Percentiles rank a stretch among this genome's conserved stretches.
Evolutionary conservation across 2,888 invertebrate species (phyloP).

Genomic region (Epirrhoe alternata): DNA sequence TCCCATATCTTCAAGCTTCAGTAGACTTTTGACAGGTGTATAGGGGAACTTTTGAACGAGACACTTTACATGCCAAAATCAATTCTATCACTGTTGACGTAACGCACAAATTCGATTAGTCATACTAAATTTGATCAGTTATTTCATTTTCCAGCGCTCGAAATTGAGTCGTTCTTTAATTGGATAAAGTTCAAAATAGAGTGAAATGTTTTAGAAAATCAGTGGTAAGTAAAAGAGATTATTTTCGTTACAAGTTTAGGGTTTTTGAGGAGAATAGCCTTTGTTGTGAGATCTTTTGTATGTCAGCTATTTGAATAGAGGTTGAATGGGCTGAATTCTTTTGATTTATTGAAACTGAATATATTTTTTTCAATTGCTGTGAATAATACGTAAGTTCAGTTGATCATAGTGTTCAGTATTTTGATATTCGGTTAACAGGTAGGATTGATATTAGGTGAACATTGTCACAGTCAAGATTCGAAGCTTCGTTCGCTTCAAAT

Average conservation of each 20-base stretch:
- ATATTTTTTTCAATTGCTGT: background rate
- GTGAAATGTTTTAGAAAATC: conserved; percentile 32
- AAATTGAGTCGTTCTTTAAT: conserved; percentile 35
- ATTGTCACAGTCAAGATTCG: too few species aligned
- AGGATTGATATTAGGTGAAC: too few species aligned
- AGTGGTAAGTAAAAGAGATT: conserved; percentile 46
- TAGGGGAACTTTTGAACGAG: conserved; percentile 46
- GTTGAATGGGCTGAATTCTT: conserved; percentile 26
- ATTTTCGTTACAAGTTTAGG: conserved; percentile 51
- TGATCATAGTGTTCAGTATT: too few species aligned
- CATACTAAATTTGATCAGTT: conserved; percentile 12
- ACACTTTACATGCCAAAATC: conserved; percentile 29
- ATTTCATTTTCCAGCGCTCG: background rate
- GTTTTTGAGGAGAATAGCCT: conserved; percentile 53
- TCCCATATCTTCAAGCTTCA: conserved; percentile 64
- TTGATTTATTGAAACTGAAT: conserved; percentile 15
- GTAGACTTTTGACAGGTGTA: conserved; percentile 62
- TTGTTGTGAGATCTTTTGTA: conserved; percentile 48
- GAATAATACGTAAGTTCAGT: too few species aligned
- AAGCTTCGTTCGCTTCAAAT: too few species aligned
- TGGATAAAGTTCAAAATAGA: conserved; percentile 31
- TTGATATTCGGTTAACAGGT: too few species aligned
- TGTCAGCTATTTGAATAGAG: conserved; percentile 43
- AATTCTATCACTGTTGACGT: conserved; percentile 18
- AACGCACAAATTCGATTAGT: conserved; percentile 19